These are phyloP conservation scores for Parnassius smintheus DNA, from an alignment of 2,888 invertebrate species.

Conservation along the genomic window DNA sequence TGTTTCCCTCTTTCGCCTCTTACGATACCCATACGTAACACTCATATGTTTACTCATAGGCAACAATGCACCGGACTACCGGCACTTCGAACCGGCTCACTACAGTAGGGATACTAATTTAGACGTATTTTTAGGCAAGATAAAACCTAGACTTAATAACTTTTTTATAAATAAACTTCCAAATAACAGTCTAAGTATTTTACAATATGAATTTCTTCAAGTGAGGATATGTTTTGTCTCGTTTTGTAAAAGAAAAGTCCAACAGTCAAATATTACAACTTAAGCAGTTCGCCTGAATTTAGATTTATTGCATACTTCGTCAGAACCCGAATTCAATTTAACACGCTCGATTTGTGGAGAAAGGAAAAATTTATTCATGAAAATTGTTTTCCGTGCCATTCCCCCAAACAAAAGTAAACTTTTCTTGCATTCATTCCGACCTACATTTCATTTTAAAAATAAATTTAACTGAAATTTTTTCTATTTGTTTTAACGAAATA, in stretches of 20 bases:
- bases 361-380: constrained; percentile 23
- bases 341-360: constrained; percentile 23
- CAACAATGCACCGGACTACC: no score
- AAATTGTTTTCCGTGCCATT: constrained; percentile 17
- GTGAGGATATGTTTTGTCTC: constrained; percentile 3
- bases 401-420: constrained; percentile 17
- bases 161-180: no score
- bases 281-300: constrained; percentile 7
- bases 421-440: constrained; percentile 8
- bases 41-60: no score
- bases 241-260: background rate
- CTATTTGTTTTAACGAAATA: no score
- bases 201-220: no score
- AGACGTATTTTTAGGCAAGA: no score
- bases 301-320: constrained; percentile 25
- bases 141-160: no score
- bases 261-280: constrained; percentile 21
- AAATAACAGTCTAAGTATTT: no score
- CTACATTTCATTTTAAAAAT: constrained; percentile 6
- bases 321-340: constrained; percentile 22
- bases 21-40: no score
- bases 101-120: no score
- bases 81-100: no score
- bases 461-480: constrained; percentile 11
- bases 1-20: no score